phyloP scores from a whole-genome alignment of 1,140 invertebrate species.

The Drosophila ercepeae region DNA sequence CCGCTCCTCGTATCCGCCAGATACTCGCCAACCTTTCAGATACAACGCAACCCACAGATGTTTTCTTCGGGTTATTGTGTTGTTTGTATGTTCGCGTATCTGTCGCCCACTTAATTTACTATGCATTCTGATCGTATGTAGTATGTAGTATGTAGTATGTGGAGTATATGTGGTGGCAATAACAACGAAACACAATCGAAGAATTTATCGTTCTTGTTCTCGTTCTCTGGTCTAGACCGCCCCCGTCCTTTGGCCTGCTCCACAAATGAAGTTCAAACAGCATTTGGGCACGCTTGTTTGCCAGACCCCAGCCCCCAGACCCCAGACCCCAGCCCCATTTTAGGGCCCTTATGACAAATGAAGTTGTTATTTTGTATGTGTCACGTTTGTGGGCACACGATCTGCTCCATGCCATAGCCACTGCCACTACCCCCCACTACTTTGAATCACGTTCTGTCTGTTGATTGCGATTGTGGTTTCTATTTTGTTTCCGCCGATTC shows the following conservation, averaged over 20 bases:
- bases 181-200: slow-evolving; percentile 24
- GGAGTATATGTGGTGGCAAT: slow-evolving; percentile 6
- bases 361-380: slow-evolving; percentile 66
- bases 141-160: slow-evolving; percentile 1
- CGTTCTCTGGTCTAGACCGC: neutral
- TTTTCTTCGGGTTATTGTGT: slow-evolving; percentile 28
- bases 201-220: slow-evolving; percentile 52
- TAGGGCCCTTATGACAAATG: slow-evolving; percentile 53
- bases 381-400: slow-evolving; percentile 69
- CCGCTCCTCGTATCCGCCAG: neutral
- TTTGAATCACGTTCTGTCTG: slow-evolving; percentile 27
- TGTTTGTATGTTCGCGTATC: slow-evolving; percentile 27
- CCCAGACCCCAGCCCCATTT: too few relatives aligned
- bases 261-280: slow-evolving; percentile 68
- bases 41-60: slow-evolving; percentile 21
- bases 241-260: slow-evolving; percentile 14
- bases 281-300: slow-evolving; percentile 65
- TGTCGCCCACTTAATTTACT: slow-evolving; percentile 59
- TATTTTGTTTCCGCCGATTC: slow-evolving; percentile 74
- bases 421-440: neutral
- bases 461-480: slow-evolving; percentile 67
- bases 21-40: slow-evolving; percentile 9
- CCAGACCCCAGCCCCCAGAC: slow-evolving; percentile 20
- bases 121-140: slow-evolving; percentile 39
- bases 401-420: slow-evolving; percentile 15